phyloP scores from a whole-genome alignment of 2,113 vertebrate genomes.

The Tupaia chinensis region DNA sequence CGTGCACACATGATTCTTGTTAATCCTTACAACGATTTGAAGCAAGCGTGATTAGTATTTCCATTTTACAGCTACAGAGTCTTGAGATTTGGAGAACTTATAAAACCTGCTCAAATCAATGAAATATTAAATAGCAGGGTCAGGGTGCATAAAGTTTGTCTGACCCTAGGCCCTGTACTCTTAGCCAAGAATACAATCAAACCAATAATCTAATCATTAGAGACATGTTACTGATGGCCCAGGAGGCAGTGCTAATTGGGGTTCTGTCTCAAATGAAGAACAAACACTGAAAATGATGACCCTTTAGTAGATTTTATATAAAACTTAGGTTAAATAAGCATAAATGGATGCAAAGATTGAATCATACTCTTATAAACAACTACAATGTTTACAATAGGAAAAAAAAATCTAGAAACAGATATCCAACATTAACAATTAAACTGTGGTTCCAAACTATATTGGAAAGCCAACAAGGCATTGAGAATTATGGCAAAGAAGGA shows the following conservation, averaged over 20 bases:
- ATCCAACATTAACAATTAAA: background rate
- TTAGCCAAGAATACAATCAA: background rate
- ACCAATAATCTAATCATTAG: background rate
- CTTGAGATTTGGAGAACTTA: background rate
- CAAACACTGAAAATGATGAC: background rate
- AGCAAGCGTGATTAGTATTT: too few species aligned
- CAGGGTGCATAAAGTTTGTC: background rate
- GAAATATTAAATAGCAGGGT: background rate
- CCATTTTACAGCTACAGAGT: background rate
- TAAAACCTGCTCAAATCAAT: background rate
- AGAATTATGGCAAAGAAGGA: background rate
- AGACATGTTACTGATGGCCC: too few species aligned
- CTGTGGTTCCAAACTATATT: background rate
- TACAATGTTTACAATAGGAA: background rate
- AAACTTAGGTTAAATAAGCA: background rate
- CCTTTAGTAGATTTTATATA: background rate
- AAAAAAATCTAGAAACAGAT: background rate
- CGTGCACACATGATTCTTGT: background rate
- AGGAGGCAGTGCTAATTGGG: background rate
- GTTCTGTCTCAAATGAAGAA: conserved; percentile 38
- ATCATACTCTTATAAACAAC: background rate
- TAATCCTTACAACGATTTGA: background rate
- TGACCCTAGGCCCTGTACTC: background rate
- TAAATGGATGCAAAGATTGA: background rate
- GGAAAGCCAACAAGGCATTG: background rate